Conservation (phyloP, 2,113 vertebrate genomes). For the Plecotus auritus region DNA sequence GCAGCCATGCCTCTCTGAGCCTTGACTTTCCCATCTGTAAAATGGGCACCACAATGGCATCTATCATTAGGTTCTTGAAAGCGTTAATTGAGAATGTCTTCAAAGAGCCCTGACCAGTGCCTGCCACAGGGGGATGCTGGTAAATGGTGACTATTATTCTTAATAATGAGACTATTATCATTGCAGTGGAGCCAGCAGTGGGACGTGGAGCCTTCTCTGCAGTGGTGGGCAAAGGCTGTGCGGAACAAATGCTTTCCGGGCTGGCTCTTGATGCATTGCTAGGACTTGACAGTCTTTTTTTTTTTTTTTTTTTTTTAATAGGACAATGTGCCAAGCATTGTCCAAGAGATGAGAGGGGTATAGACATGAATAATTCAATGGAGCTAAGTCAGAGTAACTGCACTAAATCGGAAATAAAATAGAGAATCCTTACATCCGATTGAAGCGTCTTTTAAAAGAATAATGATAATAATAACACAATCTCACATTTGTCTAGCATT, state of each 20-base stretch:
- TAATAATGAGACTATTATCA: background rate
- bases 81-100: background rate
- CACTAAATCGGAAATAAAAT: background rate
- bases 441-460: background rate
- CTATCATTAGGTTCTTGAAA: background rate
- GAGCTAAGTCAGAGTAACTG: background rate
- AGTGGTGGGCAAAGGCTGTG: background rate
- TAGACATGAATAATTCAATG: conserved; percentile 12
- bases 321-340: background rate
- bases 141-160: background rate
- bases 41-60: background rate
- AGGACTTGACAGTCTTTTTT: background rate
- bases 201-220: background rate
- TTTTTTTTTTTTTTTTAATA: background rate
- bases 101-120: background rate
- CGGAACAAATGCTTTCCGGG: background rate
- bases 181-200: background rate
- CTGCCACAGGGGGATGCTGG: background rate
- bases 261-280: background rate
- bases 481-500: background rate
- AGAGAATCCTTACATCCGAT: background rate
- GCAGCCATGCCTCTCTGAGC: background rate
- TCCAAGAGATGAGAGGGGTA: background rate
- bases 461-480: background rate
- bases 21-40: background rate